These are phyloP conservation scores for Nephrotoma flavescens DNA, from an alignment of 2,888 invertebrate genomes.

Conservation along the genomic window DNA sequence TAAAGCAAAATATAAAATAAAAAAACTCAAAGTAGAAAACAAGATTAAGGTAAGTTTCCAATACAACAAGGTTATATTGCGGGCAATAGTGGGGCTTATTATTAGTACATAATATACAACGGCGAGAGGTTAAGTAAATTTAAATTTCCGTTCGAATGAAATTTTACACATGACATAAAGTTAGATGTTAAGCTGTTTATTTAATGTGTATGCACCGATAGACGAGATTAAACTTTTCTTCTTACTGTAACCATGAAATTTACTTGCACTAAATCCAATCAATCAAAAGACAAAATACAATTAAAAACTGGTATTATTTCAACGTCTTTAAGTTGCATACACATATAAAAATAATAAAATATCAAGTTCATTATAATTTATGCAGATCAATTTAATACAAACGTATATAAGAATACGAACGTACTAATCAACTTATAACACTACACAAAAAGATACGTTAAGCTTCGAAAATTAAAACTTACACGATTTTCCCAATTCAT, in stretches of 20 bases:
- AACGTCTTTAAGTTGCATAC: neutral
- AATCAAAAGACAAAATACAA: neutral
- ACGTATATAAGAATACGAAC: neutral
- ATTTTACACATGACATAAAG: neutral
- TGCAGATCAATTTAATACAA: neutral
- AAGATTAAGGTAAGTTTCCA: neutral
- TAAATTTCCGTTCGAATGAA: neutral
- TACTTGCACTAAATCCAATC: neutral
- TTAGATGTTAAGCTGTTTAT: neutral
- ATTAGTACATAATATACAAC: neutral
- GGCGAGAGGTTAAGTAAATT: neutral
- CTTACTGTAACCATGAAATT: neutral
- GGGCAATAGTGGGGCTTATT: neutral
- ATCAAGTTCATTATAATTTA: neutral
- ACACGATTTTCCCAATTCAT: neutral
- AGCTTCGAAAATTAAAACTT: neutral
- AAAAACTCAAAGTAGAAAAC: neutral
- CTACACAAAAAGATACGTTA: neutral
- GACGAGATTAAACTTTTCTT: neutral
- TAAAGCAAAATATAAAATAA: neutral
- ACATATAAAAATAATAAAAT: neutral
- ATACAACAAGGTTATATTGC: neutral
- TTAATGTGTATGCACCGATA: neutral
- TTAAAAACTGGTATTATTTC: neutral
- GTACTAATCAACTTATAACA: neutral